These are phyloP conservation scores for Phocoena sinus DNA, from an alignment of 2,113 vertebrate species.

Conservation along the genomic window DNA sequence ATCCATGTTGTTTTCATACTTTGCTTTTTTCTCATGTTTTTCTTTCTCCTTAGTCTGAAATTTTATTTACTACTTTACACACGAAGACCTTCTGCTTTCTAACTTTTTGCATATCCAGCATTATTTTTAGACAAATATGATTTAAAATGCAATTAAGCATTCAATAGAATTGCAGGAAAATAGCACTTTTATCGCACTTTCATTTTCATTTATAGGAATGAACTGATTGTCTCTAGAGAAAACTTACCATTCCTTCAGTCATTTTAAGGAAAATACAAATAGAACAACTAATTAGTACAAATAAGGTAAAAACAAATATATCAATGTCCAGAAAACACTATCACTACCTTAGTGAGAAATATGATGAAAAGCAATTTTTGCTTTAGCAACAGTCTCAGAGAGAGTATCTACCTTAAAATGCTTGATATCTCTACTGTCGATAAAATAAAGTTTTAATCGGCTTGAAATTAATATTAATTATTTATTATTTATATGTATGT, in stretches of 20 bases:
- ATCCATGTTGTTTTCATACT: neutral
- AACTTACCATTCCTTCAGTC: neutral
- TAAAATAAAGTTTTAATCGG: neutral
- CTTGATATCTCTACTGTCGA: no score
- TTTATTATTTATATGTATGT: no score
- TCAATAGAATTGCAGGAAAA: neutral
- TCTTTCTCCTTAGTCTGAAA: neutral
- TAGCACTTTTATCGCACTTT: neutral
- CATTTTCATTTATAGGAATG: neutral
- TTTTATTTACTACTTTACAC: neutral
- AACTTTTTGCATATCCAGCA: neutral
- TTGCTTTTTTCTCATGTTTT: neutral
- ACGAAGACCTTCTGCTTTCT: neutral
- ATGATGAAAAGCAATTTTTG: neutral
- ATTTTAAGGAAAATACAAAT: neutral
- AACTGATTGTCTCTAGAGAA: neutral
- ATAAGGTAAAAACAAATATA: neutral
- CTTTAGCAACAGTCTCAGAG: neutral
- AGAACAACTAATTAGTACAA: neutral
- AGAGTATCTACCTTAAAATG: neutral
- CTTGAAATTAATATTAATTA: neutral
- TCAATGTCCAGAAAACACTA: neutral
- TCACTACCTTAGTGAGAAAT: neutral
- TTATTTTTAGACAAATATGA: neutral
- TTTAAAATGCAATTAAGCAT: neutral